Evolutionary conservation across 2,797 vertebrate genomes (phyloP), one percentile per base, ranked within the genome.

Genomic region (Sarcoramphus papa): DNA sequence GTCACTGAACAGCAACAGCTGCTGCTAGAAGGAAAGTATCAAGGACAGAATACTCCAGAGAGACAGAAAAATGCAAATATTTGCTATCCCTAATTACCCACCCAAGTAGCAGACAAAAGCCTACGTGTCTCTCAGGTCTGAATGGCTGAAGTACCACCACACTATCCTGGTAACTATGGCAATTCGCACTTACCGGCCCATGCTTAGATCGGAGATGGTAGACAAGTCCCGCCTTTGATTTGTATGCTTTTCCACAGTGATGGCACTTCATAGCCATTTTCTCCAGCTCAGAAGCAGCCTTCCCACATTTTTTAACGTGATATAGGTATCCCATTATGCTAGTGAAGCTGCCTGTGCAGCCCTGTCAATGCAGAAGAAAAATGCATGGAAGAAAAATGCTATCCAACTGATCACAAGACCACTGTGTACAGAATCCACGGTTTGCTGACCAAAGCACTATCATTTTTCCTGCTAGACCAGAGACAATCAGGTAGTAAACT

Each of bases 261-360:
- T 98, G 98, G 93, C 99, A 99, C 81, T 98, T 99, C 92, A 99
- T 97, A 68, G 99, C 77, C 98, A 99, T 97, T 90, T 99, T 99
- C 98, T 99, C 98, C 97, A 99, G 98, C 98, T 99, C 99, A 0
- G 99, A 98, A 89, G 98, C 98, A 91, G 98, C 98, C 96, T 99
- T 99, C 68, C 99, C 99, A 93, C 99, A 99, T 96, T 99, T 99
- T 97, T 98, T 99, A 94, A 98, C 94, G 94, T 99, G 99, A 95
- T 99, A 99, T 5, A 99, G 96, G 72, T 99, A 99, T 33, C 99
- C 99, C 99, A 99, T 99, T 88, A 99, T 98, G 97, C 99, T 99
- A 88, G 99, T 99, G 96, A 99, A 99, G 94, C 98, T 99, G 78
- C 99, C 99, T 6, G 82, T 98, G 76, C 99, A 99, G 92, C 99